Evolutionary conservation across 2,888 invertebrate genomes (phyloP).

Genomic region (Pollenia labialis): DNA sequence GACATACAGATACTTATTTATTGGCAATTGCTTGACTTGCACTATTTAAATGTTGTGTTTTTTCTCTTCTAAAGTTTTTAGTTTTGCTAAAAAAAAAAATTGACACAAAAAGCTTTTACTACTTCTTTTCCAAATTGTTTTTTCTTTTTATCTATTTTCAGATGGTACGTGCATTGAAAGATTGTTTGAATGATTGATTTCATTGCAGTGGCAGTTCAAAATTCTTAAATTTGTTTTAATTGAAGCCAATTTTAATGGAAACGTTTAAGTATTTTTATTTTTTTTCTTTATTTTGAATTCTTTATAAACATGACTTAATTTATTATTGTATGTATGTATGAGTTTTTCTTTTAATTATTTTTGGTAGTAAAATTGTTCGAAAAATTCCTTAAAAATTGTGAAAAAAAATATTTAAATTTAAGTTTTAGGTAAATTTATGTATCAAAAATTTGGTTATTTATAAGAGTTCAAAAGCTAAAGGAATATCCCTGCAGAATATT

Average conservation of each 20-base stretch:
- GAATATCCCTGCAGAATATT: too few species aligned
- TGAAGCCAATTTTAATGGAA: constrained; percentile 45
- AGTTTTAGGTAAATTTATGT: too few species aligned
- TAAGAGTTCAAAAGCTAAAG: too few species aligned
- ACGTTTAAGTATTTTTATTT: constrained; percentile 52
- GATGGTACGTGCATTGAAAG: constrained; percentile 66
- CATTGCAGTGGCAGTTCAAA: constrained; percentile 63
- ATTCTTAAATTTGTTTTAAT: constrained; percentile 57
- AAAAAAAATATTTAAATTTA: too few species aligned
- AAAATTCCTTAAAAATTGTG: too few species aligned
- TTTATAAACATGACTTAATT: neutral
- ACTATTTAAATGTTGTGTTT: constrained; percentile 35
- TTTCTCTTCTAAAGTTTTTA: neutral
- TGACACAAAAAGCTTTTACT: constrained; percentile 41
- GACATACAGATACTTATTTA: neutral
- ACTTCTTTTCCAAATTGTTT: constrained; percentile 65
- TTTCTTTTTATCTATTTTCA: constrained; percentile 68
- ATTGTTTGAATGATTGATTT: constrained; percentile 63
- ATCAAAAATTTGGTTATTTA: too few species aligned
- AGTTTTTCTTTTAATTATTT: neutral
- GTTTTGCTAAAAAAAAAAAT: constrained; percentile 12
- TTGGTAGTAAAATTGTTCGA: too few species aligned
- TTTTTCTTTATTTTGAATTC: constrained; percentile 1
- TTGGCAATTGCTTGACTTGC: neutral
- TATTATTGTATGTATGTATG: neutral